Evolutionary conservation across 2,113 vertebrate species (phyloP), one percentile per base, ranked within the genome.

Genomic region (Caranx melampygus): DNA sequence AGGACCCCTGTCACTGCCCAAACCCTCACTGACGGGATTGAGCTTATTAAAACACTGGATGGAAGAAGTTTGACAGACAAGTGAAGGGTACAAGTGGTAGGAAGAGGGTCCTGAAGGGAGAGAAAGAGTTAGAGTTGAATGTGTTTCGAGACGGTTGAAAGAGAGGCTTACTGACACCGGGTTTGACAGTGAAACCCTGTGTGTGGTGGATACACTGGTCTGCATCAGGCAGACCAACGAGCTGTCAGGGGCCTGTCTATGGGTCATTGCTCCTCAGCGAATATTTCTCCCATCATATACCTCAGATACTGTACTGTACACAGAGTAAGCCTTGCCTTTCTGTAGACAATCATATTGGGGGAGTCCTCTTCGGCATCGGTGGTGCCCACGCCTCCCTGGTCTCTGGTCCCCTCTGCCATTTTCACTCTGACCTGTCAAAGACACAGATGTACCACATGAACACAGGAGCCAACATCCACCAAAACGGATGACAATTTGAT

Each of bases 291-390:
- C 57, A 31, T 68, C 57, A 37, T 35, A 59, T 21, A 73, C 26
- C n/a, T 2, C 13, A 20, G n/a, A 78, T 26, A 63, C 54, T 44
- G 26, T 20, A 67, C 34, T 66, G 74, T 75, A 81, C 9, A 47
- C 20, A 44, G 9, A 81, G 18, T 45, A 16, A 49, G 77, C 12
- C 95, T 95, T 96, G 96, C 97, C 95, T 98, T 99, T 93, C 96
- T 96, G 95, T 97, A 98, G 95, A 98, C 97, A 8, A 98, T 98
- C 96, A 97, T 98, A 74, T 99, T 98, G n/a, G 97, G 97, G 87
- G 97, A 97, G 75, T 94, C 97, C 71, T 98, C 97, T 76, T 99
- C 97, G 14, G 96, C 94, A 75, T 99, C 96, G 3, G 92, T 68
- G 1, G 83, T 83, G 86, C 95, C 95, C 16, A 83, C 89, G 0